These are phyloP conservation scores for Silurus glanis DNA, from an alignment of 2,113 vertebrate species.

Conservation along the genomic window DNA sequence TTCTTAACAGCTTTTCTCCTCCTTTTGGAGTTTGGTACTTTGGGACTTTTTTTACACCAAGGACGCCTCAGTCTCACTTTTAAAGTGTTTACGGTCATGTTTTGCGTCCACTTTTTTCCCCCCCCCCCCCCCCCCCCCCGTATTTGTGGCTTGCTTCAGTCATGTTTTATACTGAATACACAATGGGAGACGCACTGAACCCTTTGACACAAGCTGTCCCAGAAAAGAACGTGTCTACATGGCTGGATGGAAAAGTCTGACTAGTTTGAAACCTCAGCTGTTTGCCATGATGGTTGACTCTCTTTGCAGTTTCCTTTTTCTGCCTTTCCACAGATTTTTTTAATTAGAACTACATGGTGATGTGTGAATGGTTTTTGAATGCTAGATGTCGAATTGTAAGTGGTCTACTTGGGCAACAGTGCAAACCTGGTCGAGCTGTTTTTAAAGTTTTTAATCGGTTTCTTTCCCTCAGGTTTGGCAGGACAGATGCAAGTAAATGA, in stretches of 20 bases:
- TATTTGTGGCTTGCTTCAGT: constrained; percentile 62
- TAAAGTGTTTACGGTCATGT: constrained; percentile 53
- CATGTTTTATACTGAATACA: constrained; percentile 64
- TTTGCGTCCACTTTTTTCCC: constrained; percentile 51
- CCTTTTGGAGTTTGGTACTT: constrained; percentile 53
- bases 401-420: neutral
- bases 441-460: constrained; percentile 22
- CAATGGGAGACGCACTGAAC: constrained; percentile 49
- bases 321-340: constrained; percentile 45
- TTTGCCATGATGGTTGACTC: constrained; percentile 54
- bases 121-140: constrained; percentile 55
- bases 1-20: constrained; percentile 58
- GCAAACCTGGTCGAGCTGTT: constrained; percentile 6
- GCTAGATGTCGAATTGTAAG: constrained; percentile 21
- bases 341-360: constrained; percentile 43
- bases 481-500: constrained; percentile 6
- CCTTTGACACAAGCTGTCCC: constrained; percentile 67
- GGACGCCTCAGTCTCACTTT: constrained; percentile 33
- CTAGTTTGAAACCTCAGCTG: constrained; percentile 57
- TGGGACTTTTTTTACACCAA: constrained; percentile 52
- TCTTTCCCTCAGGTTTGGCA: constrained; percentile 4
- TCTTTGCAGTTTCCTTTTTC: constrained; percentile 43
- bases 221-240: constrained; percentile 50
- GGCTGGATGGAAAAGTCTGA: constrained; percentile 51
- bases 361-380: constrained; percentile 18